phyloP scores from a whole-genome alignment of 2,888 invertebrate genomes.

The Acleris literana region DNA sequence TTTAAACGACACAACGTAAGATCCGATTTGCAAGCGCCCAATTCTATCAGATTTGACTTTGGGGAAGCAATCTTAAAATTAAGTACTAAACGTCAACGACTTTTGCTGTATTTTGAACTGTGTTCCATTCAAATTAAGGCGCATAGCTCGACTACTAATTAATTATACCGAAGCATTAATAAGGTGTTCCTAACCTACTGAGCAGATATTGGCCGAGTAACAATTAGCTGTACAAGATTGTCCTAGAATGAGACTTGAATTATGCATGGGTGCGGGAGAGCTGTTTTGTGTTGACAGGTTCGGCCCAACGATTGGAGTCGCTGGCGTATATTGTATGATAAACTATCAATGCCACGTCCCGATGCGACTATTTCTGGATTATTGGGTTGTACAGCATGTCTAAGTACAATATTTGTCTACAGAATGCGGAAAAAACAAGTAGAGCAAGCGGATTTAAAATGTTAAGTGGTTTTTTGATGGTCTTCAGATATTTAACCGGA shows the following conservation, averaged over 20 bases:
- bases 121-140: background rate
- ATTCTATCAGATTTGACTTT: too few relatives aligned
- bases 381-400: too few relatives aligned
- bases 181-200: slow-evolving; percentile 26
- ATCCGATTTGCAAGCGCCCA: too few relatives aligned
- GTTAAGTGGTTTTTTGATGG: too few relatives aligned
- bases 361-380: too few relatives aligned
- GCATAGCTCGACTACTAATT: background rate
- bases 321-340: background rate
- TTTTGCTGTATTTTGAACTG: background rate
- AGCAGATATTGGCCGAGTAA: slow-evolving; percentile 30
- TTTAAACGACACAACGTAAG: too few relatives aligned
- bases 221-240: slow-evolving; percentile 39
- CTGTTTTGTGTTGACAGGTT: slow-evolving; percentile 17
- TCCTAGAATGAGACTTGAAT: slow-evolving; percentile 36
- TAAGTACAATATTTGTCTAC: too few relatives aligned
- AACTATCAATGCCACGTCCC: background rate
- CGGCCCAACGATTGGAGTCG: slow-evolving; percentile 9
- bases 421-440: too few relatives aligned
- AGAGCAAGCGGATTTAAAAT: too few relatives aligned
- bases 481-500: too few relatives aligned
- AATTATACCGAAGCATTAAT: slow-evolving; percentile 4
- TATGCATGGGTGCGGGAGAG: slow-evolving; percentile 21
- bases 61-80: too few relatives aligned
- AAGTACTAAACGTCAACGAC: too few relatives aligned